Evolutionary conservation across 2,888 invertebrate genomes (phyloP), one percentile per base, ranked within the genome.

Genomic region (Pterobdella sp.): DNA sequence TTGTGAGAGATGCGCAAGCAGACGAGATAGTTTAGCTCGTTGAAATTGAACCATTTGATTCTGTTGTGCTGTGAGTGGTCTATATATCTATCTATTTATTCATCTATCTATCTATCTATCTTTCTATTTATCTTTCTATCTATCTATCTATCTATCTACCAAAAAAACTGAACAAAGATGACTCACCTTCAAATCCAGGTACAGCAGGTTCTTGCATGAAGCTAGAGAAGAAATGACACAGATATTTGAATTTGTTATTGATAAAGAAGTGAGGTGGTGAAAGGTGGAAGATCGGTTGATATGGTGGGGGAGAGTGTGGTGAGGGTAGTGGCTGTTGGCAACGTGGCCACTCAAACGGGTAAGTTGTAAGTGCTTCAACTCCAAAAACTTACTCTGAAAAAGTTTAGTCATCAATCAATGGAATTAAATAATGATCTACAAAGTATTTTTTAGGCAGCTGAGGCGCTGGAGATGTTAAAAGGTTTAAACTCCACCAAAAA

Each of bases 1-100:
- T 56, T 56, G n/a, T 56, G 60, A 14, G 60, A 56, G n/a, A 56
- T 4, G n/a, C 26, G n/a, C 3, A 56, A 22, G 10, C 7, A 56
- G 3, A 26, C 4, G 60, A 56, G 60, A 22, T n/a, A 26, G 60
- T 7, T 4, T 4, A 56, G 60, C n/a, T 56, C n/a, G 4, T 4
- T 22, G 4, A 56, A n/a, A 26, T 22, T n/a, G n/a, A 56, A 56
- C 10, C 60, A 14, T 56, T 56, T 3, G 10, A 56, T 22, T n/a
- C n/a, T 7, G n/a, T 65, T 65, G 65, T 3, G 22, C 65, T 65
- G 26, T 63, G 63, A n/a, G 63, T 26, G 63, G n/a, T 63, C 63
- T 26, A 63, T n/a, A 63, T 14, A 63, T 63, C 7, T 63, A 14
- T 63, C 52, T 18, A 49, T 49, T 18, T 18, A 14, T 18, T 18